phyloP scores from a whole-genome alignment of 2,888 invertebrate species.

The Cephus sareptanus region DNA sequence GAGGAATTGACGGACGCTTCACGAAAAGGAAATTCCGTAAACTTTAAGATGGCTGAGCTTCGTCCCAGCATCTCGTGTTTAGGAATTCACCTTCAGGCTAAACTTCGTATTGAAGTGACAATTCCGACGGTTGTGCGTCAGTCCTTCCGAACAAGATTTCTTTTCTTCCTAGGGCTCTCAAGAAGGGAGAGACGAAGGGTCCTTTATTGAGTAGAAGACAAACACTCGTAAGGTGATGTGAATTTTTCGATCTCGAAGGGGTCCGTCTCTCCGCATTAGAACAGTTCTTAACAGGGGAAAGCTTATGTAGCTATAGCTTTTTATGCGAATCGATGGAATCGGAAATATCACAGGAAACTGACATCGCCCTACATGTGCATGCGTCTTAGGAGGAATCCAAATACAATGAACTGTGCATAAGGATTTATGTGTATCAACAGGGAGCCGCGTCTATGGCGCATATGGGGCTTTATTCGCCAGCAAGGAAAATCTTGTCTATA shows the following conservation, averaged over 20 bases:
- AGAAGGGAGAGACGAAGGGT: background rate
- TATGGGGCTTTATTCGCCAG: too few species aligned
- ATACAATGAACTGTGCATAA: background rate
- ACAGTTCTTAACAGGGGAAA: background rate
- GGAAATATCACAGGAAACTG: background rate
- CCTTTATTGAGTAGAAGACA: background rate
- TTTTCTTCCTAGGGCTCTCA: background rate
- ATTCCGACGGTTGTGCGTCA: background rate
- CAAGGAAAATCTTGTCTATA: too few species aligned
- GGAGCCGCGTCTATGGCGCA: too few species aligned
- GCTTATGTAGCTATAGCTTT: background rate
- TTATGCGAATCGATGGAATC: background rate
- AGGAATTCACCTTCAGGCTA: background rate
- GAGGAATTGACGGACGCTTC: constrained; percentile 51
- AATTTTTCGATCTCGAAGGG: background rate
- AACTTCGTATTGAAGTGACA: background rate
- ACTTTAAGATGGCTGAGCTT: background rate
- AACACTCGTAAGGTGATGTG: background rate
- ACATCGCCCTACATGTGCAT: background rate
- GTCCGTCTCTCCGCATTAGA: background rate
- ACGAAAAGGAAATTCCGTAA: constrained; percentile 20
- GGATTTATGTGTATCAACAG: background rate
- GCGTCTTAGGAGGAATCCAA: background rate
- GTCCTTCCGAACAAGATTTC: background rate
- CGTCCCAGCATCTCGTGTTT: background rate